phyloP scores from a whole-genome alignment of 2,113 vertebrate genomes.

The Platanista minor region DNA sequence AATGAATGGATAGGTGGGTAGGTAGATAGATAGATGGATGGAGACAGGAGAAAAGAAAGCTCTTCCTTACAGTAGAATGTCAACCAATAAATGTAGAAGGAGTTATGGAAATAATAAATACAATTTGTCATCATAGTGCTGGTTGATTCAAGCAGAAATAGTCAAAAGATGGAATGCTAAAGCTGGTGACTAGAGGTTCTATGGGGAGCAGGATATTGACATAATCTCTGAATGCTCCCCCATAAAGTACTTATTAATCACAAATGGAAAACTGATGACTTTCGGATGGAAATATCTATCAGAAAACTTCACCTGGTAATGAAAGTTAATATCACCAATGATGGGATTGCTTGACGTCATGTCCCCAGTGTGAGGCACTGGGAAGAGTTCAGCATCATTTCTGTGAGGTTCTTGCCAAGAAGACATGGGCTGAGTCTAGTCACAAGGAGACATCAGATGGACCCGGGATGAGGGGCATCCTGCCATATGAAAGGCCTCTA shows the following conservation, averaged over 20 bases:
- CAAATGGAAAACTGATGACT: background rate
- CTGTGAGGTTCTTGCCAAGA: background rate
- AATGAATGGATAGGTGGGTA: background rate
- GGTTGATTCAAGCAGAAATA: background rate
- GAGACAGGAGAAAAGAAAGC: background rate
- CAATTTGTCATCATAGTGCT: background rate
- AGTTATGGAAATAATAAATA: background rate
- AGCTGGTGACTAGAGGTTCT: background rate
- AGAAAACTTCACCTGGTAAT: background rate
- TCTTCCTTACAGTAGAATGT: background rate
- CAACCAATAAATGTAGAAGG: too few relatives aligned
- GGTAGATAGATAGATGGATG: background rate
- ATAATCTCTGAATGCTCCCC: background rate
- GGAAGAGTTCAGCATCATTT: background rate
- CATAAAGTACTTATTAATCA: background rate
- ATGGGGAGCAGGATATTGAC: background rate
- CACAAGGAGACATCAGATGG: background rate
- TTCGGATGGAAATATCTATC: background rate
- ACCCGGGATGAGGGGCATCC: background rate
- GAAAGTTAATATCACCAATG: background rate
- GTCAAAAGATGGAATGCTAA: background rate
- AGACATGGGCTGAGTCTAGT: background rate
- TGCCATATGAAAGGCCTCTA: background rate
- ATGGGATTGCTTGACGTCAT: background rate
- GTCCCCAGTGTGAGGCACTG: background rate